A percentile compares a stretch with the other conserved stretches of the same genome.
phyloP scores from a whole-genome alignment of 2,113 vertebrate genomes.

The Notiomystis cincta region DNA sequence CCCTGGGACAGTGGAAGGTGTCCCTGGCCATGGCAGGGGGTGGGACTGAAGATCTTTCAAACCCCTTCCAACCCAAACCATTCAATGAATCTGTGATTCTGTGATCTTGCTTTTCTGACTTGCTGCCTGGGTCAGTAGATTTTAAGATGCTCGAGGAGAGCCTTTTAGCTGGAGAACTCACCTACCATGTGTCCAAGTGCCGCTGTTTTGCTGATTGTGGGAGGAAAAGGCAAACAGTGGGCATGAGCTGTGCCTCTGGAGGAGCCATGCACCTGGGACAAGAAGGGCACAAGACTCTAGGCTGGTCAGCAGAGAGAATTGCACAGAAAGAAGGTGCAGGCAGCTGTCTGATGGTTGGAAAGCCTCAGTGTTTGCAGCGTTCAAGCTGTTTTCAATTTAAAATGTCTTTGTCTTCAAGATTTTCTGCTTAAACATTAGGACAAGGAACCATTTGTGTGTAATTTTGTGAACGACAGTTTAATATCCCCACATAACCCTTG shows the following conservation, averaged over 20 bases:
- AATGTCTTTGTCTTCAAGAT: background rate
- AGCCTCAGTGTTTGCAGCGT: background rate
- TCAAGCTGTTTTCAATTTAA: conserved; percentile 23
- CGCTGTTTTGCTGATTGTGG: fast-evolving
- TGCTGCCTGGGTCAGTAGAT: background rate
- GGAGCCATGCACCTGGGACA: fast-evolving
- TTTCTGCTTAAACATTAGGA: background rate
- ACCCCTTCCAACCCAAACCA: background rate
- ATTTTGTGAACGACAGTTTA: background rate
- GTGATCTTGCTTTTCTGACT: background rate
- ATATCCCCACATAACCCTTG: background rate
- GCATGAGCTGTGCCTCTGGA: background rate
- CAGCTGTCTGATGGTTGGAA: background rate
- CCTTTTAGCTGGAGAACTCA: background rate
- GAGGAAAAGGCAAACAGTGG: background rate
- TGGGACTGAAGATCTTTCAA: background rate
- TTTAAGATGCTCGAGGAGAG: background rate
- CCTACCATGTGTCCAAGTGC: background rate
- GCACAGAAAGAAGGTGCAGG: background rate
- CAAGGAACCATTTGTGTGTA: background rate
- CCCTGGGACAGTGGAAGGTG: fast-evolving
- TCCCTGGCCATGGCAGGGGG: background rate
- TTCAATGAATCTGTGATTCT: background rate
- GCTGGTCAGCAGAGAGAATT: background rate
- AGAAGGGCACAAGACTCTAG: fast-evolving